phyloP scores from a whole-genome alignment of 2,797 vertebrate genomes.

The Gorsachius magnificus region DNA sequence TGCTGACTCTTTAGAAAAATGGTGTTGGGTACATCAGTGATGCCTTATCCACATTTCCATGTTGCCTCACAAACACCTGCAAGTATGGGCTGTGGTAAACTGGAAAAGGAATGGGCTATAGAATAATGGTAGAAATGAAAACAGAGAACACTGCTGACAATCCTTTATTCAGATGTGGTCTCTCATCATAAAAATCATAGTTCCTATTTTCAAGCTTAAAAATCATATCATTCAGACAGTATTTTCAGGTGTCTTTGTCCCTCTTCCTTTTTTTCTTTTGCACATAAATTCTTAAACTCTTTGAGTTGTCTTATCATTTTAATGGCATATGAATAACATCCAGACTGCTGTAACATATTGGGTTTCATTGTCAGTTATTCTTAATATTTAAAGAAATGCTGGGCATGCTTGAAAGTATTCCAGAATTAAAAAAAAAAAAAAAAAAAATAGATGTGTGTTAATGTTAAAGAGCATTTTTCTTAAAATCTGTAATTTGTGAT shows the following conservation, averaged over 20 bases:
- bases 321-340: background rate
- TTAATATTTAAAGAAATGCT: background rate
- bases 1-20: background rate
- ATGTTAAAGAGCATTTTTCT: background rate
- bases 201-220: background rate
- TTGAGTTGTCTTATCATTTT: background rate
- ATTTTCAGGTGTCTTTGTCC: background rate
- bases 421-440: background rate
- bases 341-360: background rate
- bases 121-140: background rate
- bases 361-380: background rate
- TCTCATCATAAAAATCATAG: background rate
- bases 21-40: fast-evolving
- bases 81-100: background rate
- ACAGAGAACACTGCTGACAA: background rate
- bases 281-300: background rate
- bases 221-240: background rate
- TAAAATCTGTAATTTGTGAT: background rate
- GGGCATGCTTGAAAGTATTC: background rate
- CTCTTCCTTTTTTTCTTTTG: background rate
- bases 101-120: background rate
- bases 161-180: background rate
- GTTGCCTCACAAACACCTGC: background rate
- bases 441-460: background rate
- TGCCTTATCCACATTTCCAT: background rate